phyloP scores from a whole-genome alignment of 1,140 invertebrate species.

The Trypoxylus dichotomus region DNA sequence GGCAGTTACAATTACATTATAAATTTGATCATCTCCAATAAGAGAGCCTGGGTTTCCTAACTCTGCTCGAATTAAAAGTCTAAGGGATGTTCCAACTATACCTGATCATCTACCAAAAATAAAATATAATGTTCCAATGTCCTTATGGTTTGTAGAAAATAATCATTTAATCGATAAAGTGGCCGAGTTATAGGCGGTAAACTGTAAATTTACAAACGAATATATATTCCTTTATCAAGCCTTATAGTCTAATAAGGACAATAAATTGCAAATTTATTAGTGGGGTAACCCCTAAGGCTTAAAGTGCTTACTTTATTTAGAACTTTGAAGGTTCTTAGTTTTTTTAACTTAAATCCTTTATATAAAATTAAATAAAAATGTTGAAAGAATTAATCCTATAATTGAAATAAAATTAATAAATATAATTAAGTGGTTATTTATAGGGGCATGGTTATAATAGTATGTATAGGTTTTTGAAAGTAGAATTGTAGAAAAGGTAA shows the following conservation, averaged over 20 bases:
- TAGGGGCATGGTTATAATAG: background rate
- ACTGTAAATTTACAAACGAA: slow-evolving; percentile 62
- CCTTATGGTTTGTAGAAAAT: slow-evolving; percentile 74
- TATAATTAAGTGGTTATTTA: slow-evolving; percentile 33
- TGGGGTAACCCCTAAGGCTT: slow-evolving; percentile 53
- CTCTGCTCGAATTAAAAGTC: slow-evolving; percentile 69
- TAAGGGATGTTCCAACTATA: slow-evolving; percentile 65
- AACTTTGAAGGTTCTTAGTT: slow-evolving; percentile 64
- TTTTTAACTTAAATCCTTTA: slow-evolving; percentile 61
- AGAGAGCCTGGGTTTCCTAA: slow-evolving; percentile 61
- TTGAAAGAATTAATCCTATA: slow-evolving; percentile 49
- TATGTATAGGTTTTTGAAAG: background rate
- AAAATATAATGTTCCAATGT: slow-evolving; percentile 77
- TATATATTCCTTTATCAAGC: slow-evolving; percentile 53
- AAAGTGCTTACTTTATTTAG: slow-evolving; percentile 55
- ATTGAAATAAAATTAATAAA: slow-evolving; percentile 50
- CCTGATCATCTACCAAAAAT: slow-evolving; percentile 69
- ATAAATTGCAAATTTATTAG: slow-evolving; percentile 62
- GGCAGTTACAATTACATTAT: slow-evolving; percentile 71
- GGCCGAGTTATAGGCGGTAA: slow-evolving; percentile 59
- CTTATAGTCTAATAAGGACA: slow-evolving; percentile 57
- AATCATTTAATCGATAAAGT: slow-evolving; percentile 59
- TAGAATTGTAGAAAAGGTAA: slow-evolving; percentile 26
- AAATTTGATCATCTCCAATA: slow-evolving; percentile 69
- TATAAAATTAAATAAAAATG: slow-evolving; percentile 50